A percentile compares a stretch with the other conserved stretches of the same genome.
Conservation (phyloP, 1,140 invertebrate genomes). For the Brachionus manjavacas region DNA sequence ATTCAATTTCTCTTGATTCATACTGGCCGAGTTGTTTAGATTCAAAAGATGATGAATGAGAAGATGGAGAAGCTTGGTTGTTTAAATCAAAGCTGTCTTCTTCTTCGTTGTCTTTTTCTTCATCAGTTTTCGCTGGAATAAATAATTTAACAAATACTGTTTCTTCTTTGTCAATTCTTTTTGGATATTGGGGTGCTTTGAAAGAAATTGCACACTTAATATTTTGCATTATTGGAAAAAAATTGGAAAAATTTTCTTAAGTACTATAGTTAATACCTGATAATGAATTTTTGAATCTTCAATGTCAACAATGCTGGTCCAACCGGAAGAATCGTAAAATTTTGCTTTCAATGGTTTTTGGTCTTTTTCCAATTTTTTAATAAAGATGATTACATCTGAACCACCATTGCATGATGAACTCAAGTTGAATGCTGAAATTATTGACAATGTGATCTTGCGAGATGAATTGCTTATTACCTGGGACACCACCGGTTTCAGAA, state of each 20-base stretch:
- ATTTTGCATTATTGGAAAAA: neutral
- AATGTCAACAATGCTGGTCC: neutral
- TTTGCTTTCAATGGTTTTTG: neutral
- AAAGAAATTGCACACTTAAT: neutral
- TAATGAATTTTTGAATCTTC: conserved; percentile 5
- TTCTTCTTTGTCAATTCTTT: neutral
- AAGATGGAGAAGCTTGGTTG: too few relatives aligned
- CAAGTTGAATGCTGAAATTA: neutral
- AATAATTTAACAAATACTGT: neutral
- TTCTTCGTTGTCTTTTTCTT: too few relatives aligned
- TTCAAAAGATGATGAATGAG: too few relatives aligned
- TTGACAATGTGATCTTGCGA: neutral
- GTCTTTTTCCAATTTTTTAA: conserved; percentile 17
- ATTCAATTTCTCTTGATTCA: too few relatives aligned
- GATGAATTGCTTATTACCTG: neutral
- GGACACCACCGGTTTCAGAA: neutral
- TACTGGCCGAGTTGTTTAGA: too few relatives aligned
- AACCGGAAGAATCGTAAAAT: neutral
- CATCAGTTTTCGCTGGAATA: neutral
- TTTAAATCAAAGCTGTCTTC: too few relatives aligned
- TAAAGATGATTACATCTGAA: neutral
- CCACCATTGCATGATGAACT: neutral
- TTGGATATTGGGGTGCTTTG: neutral
- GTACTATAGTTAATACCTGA: too few relatives aligned
- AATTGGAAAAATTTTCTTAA: too few relatives aligned